These are phyloP conservation scores for Julus scanicus DNA, from an alignment of 2,888 invertebrate genomes.

Conservation along the genomic window DNA sequence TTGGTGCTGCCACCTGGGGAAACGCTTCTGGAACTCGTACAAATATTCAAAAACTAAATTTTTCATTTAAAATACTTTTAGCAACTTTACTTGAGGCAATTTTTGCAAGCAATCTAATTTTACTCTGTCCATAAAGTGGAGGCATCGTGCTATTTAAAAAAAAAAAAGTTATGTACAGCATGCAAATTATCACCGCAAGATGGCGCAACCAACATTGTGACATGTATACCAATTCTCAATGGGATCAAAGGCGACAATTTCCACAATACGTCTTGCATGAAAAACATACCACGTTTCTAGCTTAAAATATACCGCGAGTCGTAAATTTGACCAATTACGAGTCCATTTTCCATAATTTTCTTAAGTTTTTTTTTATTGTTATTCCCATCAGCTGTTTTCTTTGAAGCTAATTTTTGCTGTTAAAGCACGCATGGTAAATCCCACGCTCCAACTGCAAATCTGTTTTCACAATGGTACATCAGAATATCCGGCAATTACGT, in stretches of 20 bases:
- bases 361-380: not conserved
- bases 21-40: too few relatives aligned
- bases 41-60: too few relatives aligned
- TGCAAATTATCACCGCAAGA: too few relatives aligned
- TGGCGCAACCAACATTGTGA: too few relatives aligned
- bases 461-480: slow-evolving; percentile 14
- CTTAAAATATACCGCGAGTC: not conserved
- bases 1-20: too few relatives aligned
- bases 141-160: too few relatives aligned
- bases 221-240: too few relatives aligned
- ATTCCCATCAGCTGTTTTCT: not conserved
- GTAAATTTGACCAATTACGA: not conserved
- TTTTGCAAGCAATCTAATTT: too few relatives aligned
- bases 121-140: too few relatives aligned
- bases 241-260: not conserved
- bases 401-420: not conserved
- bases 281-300: not conserved
- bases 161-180: too few relatives aligned
- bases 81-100: too few relatives aligned
- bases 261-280: not conserved
- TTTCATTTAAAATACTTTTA: too few relatives aligned
- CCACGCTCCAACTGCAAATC: slow-evolving; percentile 33
- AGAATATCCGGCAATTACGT: slow-evolving; percentile 21
- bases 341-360: not conserved
- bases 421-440: slow-evolving; percentile 19